Base-by-base conservation (phyloP, 2,888 invertebrate genomes). In the Sinelater perroti region DNA sequence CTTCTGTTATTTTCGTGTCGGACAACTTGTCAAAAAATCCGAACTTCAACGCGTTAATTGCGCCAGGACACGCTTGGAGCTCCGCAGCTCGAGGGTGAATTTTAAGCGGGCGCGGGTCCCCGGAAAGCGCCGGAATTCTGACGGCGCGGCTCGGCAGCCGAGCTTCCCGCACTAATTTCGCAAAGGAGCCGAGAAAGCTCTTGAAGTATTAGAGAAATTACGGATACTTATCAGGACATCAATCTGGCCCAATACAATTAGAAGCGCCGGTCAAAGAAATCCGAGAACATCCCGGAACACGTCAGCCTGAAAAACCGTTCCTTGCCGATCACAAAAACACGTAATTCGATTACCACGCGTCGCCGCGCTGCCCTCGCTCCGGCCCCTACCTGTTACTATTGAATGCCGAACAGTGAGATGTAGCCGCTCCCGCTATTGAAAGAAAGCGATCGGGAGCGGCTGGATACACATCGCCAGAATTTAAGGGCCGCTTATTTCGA, bases 291-390 rank as follows among this genome's bases (percentile, higher is more conserved):
- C 60, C 60, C 52, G 56, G 58, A 64, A 59, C 64, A 65, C 62
- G 64, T 63, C 65, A 61, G 53, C 51, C 56, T 61, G 56, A 58
- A 65, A 62, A 64, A 54, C 59, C 63, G 61, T 62, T 62, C 63
- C 63, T 67, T 67, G 60, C 64, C 64, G 64, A 67, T 67, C 66
- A 67, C 64, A 66, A 66, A 66, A 67, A 66, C 67, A 64, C 64
- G 67, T 67, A 67, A 67, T 66, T 67, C 65, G 67, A 67, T 67
- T 67, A 63, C 64, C 52, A 64, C 67, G 64, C 67, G 55, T 65
- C 64, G 60, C 65, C 64, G 61, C 53, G 63, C 60, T 58, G 55
- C 60, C 60, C 58, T 45, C 56, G 38, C 61, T 10, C 35, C 21
- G 53, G 45, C 40, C 52, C 40, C 40, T 26, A 57, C 55, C 59